Conservation (phyloP, 2,888 invertebrate genomes). For the Thecophora atra region DNA sequence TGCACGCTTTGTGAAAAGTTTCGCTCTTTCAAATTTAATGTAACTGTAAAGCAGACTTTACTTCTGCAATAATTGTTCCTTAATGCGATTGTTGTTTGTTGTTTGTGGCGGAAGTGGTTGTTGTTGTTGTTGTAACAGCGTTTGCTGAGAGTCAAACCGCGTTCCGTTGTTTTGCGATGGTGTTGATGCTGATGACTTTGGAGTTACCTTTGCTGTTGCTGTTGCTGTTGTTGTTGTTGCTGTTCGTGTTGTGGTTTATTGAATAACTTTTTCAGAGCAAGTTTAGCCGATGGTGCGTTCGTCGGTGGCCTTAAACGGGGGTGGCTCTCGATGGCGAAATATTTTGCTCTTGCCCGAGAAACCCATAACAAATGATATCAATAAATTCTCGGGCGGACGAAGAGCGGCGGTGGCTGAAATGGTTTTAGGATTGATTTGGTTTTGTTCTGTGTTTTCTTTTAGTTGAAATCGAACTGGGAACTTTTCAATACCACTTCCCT, state of each 20-base stretch:
- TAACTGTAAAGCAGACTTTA: too few relatives aligned
- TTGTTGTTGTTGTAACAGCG: too few relatives aligned
- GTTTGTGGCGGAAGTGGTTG: too few relatives aligned
- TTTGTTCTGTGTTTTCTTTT: not conserved
- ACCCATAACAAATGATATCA: not conserved
- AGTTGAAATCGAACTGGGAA: too few relatives aligned
- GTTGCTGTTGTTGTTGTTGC: not conserved
- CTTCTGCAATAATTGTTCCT: too few relatives aligned
- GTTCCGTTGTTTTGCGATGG: not conserved
- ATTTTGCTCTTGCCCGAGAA: not conserved
- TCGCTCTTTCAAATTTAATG: not conserved
- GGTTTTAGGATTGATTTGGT: not conserved
- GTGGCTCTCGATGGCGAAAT: not conserved
- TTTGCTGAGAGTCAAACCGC: too few relatives aligned
- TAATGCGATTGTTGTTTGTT: not conserved
- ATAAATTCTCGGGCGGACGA: not conserved
- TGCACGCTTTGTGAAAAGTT: not conserved
- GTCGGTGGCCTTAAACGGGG: too few relatives aligned
- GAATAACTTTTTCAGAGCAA: slow-evolving; percentile 11
- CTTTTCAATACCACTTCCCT: too few relatives aligned
- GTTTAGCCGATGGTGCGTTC: not conserved
- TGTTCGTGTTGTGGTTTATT: not conserved
- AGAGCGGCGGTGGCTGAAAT: not conserved
- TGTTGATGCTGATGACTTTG: slow-evolving; percentile 3
- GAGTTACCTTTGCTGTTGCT: not conserved